Percentiles rank a stretch among this genome's conserved stretches.
Evolutionary conservation across 2,797 vertebrate species (phyloP).

Genomic region (Poeciliopsis gracilis): DNA sequence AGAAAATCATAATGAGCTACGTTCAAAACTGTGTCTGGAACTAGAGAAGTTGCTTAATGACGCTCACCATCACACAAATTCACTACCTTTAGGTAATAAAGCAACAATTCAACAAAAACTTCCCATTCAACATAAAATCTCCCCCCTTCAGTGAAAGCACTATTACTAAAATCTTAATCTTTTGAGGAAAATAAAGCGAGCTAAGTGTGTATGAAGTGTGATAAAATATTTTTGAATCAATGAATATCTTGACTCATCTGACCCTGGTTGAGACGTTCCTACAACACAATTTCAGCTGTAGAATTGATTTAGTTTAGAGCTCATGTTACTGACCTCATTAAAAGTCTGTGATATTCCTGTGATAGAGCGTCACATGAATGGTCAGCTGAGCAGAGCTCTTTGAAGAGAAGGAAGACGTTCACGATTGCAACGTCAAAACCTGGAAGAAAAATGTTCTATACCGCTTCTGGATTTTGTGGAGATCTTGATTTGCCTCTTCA

Average conservation of each 20-base stretch:
- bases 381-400: not conserved
- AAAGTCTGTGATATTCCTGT: slow-evolving; percentile 19
- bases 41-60: not conserved
- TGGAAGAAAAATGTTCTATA: not conserved
- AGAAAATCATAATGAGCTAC: not conserved
- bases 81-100: not conserved
- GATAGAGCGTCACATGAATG: slow-evolving; percentile 6
- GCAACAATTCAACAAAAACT: not conserved
- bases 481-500: not conserved
- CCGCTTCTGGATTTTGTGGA: too few species aligned
- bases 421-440: not conserved
- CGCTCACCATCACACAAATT: not conserved
- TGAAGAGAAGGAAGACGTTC: not conserved
- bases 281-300: not conserved
- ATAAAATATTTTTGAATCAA: not conserved
- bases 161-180: not conserved
- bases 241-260: not conserved
- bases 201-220: not conserved
- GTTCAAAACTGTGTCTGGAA: not conserved
- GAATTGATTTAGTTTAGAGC: not conserved
- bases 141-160: not conserved
- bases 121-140: not conserved
- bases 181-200: not conserved
- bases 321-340: not conserved
- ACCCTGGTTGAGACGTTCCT: not conserved